These are phyloP conservation scores for Zaprionus kolodkinae DNA, from an alignment of 1,140 invertebrate species.

Conservation along the genomic window DNA sequence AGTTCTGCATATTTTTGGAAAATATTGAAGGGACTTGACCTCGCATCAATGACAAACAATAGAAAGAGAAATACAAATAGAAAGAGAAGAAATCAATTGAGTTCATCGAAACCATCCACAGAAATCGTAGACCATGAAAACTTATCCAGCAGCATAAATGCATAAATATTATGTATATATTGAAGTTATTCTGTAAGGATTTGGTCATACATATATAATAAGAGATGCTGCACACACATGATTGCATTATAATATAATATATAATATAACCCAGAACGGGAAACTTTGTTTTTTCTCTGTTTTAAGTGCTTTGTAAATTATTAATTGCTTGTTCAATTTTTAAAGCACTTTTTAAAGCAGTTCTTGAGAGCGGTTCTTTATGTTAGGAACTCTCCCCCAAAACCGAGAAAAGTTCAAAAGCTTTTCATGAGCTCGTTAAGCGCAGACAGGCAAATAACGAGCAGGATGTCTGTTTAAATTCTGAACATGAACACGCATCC, in stretches of 20 bases:
- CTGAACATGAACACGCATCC: conserved; percentile 25
- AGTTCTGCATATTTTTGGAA: conserved; percentile 7
- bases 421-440: conserved; percentile 61
- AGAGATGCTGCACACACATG: background rate
- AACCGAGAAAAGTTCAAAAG: conserved; percentile 48
- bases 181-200: background rate
- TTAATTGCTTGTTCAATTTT: conserved; percentile 50
- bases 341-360: conserved; percentile 4
- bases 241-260: conserved; percentile 36
- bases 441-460: conserved; percentile 59
- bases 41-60: conserved; percentile 47
- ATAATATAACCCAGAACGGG: conserved; percentile 37
- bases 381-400: no score
- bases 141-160: conserved; percentile 35
- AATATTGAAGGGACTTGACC: conserved; percentile 43
- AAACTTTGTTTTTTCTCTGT: background rate
- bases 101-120: conserved; percentile 49
- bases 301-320: conserved; percentile 46
- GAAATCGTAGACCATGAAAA: conserved; percentile 19
- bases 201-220: background rate
- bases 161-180: conserved; percentile 2
- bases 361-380: background rate
- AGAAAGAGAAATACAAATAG: conserved; percentile 1
- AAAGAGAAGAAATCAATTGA: conserved; percentile 53
- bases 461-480: conserved; percentile 61